Evolutionary conservation across 1,140 invertebrate genomes (phyloP), one percentile per base, ranked within the genome.

Genomic region (Micrasema longulum): DNA sequence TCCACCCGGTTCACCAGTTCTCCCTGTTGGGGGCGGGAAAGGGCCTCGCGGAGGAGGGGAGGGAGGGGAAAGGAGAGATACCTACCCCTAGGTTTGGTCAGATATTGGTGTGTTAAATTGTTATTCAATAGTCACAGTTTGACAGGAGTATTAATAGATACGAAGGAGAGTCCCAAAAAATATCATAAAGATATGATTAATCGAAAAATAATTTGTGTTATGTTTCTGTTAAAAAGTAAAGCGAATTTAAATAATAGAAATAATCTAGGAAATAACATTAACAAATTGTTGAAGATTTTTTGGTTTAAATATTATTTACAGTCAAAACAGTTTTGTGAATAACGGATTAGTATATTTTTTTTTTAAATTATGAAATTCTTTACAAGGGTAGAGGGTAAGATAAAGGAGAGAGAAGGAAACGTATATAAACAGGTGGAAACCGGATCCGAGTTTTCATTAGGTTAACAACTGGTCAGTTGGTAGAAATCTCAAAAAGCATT

Each of bases 1-100:
- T 97, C 95, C 83, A 97, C 95, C 79, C 93, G 86, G 86, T 97
- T 94, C 78, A 97, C 90, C 89, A 96, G 91, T 86, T 97, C 95
- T 79, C 95, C 95, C 94, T 97, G 82, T 80, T 76, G 78, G 78
- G 79, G 79, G 81, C 80, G 78, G 78, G 79, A 81, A 79, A 78
- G 79, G 79, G 79, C 76, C 70, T 71, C 77, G 78, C 79, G 74
- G 75, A 67, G 73, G 41, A 1, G 18, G 60, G 69, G 36, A n/a
- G 20, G 26, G 55, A 1, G 31, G 38, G 35, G 43, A 14, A 11
- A 20, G 11, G 18, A 55, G 43, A 47, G 20, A 67, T 55, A 76
- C 69, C 65, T 71, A 72, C 68, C 23, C 70, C 78, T 74, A 78
- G 73, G 78, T 77, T 80, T 81, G 81, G 80, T 41, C 81, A 83